These are phyloP conservation scores for Himalopsyche japonica DNA, from an alignment of 2,888 invertebrate species.

Conservation along the genomic window DNA sequence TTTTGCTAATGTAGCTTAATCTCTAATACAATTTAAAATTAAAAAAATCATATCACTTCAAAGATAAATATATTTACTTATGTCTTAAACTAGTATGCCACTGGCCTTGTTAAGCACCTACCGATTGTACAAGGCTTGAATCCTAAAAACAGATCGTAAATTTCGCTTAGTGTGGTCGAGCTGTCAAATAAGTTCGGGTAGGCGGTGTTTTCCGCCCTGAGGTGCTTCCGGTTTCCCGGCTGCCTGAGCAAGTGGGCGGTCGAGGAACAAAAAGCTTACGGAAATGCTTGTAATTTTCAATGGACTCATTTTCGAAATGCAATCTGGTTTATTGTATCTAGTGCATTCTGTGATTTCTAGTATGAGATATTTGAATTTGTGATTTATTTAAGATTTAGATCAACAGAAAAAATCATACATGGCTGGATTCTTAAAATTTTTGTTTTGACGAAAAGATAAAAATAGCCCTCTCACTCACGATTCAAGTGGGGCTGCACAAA, in stretches of 20 bases:
- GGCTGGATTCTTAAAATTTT: too few relatives aligned
- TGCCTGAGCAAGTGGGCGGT: conserved; percentile 19
- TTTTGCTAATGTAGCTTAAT: too few relatives aligned
- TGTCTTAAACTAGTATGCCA: neutral
- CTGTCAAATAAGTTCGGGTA: neutral
- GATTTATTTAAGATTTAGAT: too few relatives aligned
- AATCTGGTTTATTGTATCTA: neutral
- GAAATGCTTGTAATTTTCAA: neutral
- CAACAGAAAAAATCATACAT: too few relatives aligned
- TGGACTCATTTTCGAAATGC: neutral
- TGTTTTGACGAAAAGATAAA: too few relatives aligned
- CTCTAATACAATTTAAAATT: too few relatives aligned
- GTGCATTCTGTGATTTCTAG: neutral
- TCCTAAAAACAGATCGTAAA: neutral
- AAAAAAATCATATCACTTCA: too few relatives aligned
- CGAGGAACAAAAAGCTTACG: neutral
- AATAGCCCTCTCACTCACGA: too few relatives aligned
- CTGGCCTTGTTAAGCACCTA: neutral
- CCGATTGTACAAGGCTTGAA: neutral
- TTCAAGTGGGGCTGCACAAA: too few relatives aligned
- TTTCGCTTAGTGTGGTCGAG: neutral
- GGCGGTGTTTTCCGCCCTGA: conserved; percentile 22
- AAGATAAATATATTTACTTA: too few relatives aligned
- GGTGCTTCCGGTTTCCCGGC: conserved; percentile 22
- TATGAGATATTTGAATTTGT: too few relatives aligned